phyloP scores from a whole-genome alignment of 92 coral and sea anemone species.

The Parazoanthus atlanticus region DNA sequence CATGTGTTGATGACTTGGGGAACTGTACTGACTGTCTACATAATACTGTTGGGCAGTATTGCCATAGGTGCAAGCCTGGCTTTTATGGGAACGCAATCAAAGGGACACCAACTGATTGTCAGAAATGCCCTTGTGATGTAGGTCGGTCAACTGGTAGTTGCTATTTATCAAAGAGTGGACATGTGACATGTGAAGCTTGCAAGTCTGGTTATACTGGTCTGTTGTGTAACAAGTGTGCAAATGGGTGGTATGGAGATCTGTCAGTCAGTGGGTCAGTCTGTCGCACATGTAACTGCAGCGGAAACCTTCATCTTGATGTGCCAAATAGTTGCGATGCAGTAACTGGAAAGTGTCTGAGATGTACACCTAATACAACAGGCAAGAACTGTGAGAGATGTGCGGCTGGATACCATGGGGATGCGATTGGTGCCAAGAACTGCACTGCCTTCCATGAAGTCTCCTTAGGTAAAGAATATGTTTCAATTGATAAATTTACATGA shows the following conservation, averaged over 20 bases:
- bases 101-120: constrained; percentile 29
- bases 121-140: constrained; percentile 23
- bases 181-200: constrained; percentile 30
- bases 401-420: constrained; percentile 61
- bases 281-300: constrained; percentile 58
- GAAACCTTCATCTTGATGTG: constrained; percentile 49
- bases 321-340: constrained; percentile 52
- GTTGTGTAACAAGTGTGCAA: constrained; percentile 51
- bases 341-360: constrained; percentile 59
- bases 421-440: constrained; percentile 59
- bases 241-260: constrained; percentile 67
- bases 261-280: constrained; percentile 39
- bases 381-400: constrained; percentile 58
- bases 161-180: background rate
- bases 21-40: constrained; percentile 53
- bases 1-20: constrained; percentile 46
- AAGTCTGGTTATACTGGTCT: constrained; percentile 47
- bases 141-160: constrained; percentile 16
- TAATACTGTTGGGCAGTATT: constrained; percentile 48
- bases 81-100: constrained; percentile 59
- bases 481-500: no score
- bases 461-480: background rate
- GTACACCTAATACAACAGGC: constrained; percentile 49
- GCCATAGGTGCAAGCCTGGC: constrained; percentile 57
- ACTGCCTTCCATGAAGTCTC: constrained; percentile 9